phyloP scores from a whole-genome alignment of 2,113 vertebrate species.

The Crotalus helleri region DNA sequence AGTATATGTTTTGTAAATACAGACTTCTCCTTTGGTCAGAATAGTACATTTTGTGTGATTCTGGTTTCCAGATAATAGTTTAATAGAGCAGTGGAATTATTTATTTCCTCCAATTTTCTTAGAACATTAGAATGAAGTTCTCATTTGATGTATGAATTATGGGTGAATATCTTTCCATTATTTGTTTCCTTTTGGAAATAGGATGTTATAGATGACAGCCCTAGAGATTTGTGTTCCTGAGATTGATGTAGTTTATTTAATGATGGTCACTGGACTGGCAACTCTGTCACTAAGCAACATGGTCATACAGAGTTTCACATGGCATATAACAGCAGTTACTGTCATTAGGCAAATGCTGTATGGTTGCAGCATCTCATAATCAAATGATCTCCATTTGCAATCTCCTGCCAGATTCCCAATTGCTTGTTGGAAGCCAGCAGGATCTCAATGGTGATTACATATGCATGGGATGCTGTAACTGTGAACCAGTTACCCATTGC shows the following conservation, averaged over 20 bases:
- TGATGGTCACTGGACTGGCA: neutral
- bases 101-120: neutral
- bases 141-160: neutral
- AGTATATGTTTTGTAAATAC: constrained; percentile 19
- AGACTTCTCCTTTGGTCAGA: constrained; percentile 28
- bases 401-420: neutral
- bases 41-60: neutral
- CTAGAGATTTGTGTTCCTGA: neutral
- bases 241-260: neutral
- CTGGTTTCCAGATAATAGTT: neutral
- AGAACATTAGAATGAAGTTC: neutral
- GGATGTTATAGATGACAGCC: neutral
- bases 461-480: neutral
- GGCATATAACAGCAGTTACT: neutral
- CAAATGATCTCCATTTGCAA: neutral
- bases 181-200: neutral
- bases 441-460: neutral
- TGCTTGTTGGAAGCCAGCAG: neutral
- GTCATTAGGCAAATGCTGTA: neutral
- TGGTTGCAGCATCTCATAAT: neutral
- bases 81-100: neutral
- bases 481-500: neutral
- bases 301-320: neutral
- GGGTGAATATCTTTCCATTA: neutral
- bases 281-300: neutral